Evolutionary conservation across 2,113 vertebrate genomes (phyloP).

Genomic region (Hydrochoerus hydrochaeris): DNA sequence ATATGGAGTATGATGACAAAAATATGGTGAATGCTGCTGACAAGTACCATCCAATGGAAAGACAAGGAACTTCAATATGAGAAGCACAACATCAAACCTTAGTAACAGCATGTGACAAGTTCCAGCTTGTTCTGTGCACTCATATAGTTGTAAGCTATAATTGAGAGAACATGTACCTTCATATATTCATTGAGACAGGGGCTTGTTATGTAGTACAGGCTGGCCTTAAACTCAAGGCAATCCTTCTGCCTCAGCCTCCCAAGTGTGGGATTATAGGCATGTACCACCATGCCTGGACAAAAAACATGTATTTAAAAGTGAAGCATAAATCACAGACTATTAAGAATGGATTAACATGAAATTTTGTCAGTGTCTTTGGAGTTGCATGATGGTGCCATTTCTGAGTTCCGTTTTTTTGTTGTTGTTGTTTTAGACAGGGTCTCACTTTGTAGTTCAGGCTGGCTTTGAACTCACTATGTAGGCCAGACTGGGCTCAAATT

Average conservation of each 20-base stretch:
- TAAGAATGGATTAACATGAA: not conserved
- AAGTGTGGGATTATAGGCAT: not conserved
- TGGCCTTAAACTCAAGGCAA: not conserved
- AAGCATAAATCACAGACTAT: not conserved
- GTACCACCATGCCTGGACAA: not conserved
- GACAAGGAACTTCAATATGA: not conserved
- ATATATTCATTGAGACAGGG: no score
- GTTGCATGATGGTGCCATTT: not conserved
- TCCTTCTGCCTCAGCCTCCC: not conserved
- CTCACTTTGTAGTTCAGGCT: not conserved
- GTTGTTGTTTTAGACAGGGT: not conserved
- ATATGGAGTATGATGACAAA: not conserved
- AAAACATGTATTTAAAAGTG: not conserved
- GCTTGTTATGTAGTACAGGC: not conserved
- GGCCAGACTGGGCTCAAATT: not conserved
- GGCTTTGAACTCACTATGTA: not conserved
- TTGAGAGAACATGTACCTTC: not conserved
- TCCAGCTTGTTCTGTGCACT: not conserved
- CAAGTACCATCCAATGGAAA: not conserved
- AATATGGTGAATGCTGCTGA: not conserved
- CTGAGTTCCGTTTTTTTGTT: not conserved
- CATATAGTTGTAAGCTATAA: not conserved
- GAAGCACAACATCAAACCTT: not conserved
- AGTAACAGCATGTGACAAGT: not conserved
- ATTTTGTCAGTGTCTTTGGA: not conserved